Percentiles rank a stretch among this genome's conserved stretches.
Evolutionary conservation across 2,888 invertebrate species (phyloP).

Genomic region (Halictus ligatus): DNA sequence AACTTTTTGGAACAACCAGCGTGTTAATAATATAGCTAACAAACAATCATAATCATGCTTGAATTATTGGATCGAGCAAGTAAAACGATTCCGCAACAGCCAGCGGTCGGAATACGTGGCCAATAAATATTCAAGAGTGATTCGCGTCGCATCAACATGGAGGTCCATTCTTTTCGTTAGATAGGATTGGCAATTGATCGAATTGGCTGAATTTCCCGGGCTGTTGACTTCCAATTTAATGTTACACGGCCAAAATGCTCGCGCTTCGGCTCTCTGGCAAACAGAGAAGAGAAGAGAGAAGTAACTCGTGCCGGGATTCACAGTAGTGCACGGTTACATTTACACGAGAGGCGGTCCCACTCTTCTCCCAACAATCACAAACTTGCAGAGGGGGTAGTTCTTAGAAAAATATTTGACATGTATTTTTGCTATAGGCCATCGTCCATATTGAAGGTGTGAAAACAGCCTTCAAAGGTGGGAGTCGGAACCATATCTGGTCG

Average conservation of each 20-base stretch:
- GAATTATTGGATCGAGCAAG: not conserved
- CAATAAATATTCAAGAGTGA: not conserved
- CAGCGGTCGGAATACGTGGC: not conserved
- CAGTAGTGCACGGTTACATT: too few relatives aligned
- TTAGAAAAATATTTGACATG: too few relatives aligned
- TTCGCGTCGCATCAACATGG: not conserved
- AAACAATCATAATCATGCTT: not conserved
- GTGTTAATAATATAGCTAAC: too few relatives aligned
- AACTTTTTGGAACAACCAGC: too few relatives aligned
- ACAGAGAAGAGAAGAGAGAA: not conserved
- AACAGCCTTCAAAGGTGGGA: too few relatives aligned
- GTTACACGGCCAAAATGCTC: conserved; percentile 13
- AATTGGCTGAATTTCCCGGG: conserved; percentile 34
- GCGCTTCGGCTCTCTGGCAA: conserved; percentile 5
- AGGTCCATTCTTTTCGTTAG: conserved; percentile 25
- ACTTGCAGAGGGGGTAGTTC: too few relatives aligned
- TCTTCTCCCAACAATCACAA: too few relatives aligned
- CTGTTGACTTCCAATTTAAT: conserved; percentile 52
- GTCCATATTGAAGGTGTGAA: too few relatives aligned
- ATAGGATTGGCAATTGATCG: not conserved
- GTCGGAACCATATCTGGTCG: too few relatives aligned
- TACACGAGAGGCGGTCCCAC: too few relatives aligned
- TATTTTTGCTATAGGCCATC: too few relatives aligned
- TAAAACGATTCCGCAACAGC: not conserved
- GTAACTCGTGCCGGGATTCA: too few relatives aligned